phyloP scores from a whole-genome alignment of 1,140 invertebrate species.

The Calephelis nemesis region DNA sequence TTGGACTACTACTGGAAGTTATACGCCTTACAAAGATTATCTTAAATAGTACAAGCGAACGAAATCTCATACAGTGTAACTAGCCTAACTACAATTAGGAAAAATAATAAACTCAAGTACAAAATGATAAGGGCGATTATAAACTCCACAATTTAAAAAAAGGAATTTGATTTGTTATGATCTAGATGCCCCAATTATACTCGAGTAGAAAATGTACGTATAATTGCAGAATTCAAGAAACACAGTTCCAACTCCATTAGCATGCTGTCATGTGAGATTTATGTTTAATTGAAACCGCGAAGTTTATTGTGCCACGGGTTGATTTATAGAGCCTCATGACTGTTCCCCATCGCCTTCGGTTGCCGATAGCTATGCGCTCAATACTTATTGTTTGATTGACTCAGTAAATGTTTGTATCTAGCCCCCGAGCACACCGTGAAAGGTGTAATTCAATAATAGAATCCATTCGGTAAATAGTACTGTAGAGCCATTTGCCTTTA shows the following conservation, averaged over 20 bases:
- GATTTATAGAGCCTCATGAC: slow-evolving; percentile 45
- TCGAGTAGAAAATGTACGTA: slow-evolving; percentile 4
- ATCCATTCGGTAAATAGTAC: not conserved
- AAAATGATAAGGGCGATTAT: no score
- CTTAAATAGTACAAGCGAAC: no score
- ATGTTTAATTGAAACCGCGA: slow-evolving; percentile 69
- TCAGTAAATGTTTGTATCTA: slow-evolving; percentile 21
- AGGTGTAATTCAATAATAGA: slow-evolving; percentile 16
- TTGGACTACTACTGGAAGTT: no score
- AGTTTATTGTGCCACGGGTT: slow-evolving; percentile 55
- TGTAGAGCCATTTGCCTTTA: no score
- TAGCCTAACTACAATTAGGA: no score
- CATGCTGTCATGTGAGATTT: slow-evolving; percentile 54
- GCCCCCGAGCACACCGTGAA: slow-evolving; percentile 10
- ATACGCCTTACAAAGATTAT: no score
- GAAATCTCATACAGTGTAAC: no score
- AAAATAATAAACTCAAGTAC: no score
- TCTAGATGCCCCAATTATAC: slow-evolving; percentile 10
- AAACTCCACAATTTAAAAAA: no score
- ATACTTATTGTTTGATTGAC: slow-evolving; percentile 29
- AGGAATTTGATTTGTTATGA: not conserved
- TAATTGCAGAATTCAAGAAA: slow-evolving; percentile 15
- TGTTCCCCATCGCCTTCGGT: slow-evolving; percentile 14
- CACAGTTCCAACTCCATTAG: slow-evolving; percentile 54
- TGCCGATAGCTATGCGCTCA: slow-evolving; percentile 19